Percentiles rank a stretch among this genome's conserved stretches.
These are phyloP conservation scores for Naja naja DNA, from an alignment of 2,113 vertebrate genomes.

Conservation along the genomic window DNA sequence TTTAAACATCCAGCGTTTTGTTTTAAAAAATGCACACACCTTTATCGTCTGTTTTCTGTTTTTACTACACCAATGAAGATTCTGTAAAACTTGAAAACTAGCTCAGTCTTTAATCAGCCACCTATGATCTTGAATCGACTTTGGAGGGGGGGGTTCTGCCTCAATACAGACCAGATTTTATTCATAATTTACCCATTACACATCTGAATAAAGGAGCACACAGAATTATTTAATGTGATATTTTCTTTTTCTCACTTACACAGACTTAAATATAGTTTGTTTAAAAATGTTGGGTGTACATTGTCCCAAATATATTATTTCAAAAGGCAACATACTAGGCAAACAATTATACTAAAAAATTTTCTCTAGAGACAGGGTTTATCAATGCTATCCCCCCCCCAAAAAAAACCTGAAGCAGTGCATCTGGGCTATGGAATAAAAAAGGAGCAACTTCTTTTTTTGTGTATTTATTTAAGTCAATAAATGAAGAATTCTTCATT, in stretches of 20 bases:
- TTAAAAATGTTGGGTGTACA: background rate
- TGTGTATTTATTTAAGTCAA: background rate
- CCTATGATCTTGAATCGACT: background rate
- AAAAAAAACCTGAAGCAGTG: slow-evolving; percentile 40
- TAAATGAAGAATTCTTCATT: slow-evolving; percentile 43
- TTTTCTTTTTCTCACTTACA: slow-evolving; percentile 29
- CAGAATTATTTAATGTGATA: slow-evolving; percentile 6
- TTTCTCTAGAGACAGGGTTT: slow-evolving; percentile 13
- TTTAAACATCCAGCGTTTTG: background rate
- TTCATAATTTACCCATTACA: background rate
- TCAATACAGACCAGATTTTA: background rate
- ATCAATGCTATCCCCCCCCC: background rate
- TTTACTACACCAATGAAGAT: background rate
- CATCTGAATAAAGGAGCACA: background rate
- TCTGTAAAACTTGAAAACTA: background rate
- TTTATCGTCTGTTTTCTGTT: background rate
- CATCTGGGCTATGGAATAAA: slow-evolving; percentile 22
- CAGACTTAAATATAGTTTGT: slow-evolving; percentile 27
- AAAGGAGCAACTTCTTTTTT: background rate
- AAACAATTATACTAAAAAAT: background rate
- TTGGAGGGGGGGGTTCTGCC: background rate
- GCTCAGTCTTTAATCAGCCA: background rate
- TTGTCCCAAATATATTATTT: background rate
- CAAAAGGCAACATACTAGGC: background rate
- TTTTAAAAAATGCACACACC: background rate